These are phyloP conservation scores for Coelopa pilipes DNA, from an alignment of 2,888 invertebrate species.

Conservation along the genomic window DNA sequence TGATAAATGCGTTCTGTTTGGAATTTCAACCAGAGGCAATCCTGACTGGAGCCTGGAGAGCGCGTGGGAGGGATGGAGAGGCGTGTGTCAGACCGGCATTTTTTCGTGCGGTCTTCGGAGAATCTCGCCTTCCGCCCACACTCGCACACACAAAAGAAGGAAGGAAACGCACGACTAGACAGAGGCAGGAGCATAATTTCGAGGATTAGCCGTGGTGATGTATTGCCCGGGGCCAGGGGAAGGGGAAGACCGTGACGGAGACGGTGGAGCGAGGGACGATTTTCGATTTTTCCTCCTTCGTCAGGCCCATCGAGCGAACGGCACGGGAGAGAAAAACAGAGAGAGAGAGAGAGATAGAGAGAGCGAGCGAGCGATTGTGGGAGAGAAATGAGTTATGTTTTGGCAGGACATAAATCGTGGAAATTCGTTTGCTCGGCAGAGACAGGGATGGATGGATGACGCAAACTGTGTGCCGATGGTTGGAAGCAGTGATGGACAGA, in stretches of 20 bases:
- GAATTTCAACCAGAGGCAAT: background rate
- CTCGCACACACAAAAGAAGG: background rate
- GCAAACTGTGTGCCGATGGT: background rate
- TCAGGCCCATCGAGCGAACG: background rate
- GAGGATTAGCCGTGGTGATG: slow-evolving; percentile 30
- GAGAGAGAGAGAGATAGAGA: no score
- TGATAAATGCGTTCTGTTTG: slow-evolving; percentile 33
- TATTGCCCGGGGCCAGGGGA: slow-evolving; percentile 8
- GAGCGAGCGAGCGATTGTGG: no score
- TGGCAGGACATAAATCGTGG: background rate
- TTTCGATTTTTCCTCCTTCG: background rate
- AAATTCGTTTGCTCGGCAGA: background rate
- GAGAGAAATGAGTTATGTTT: slow-evolving; percentile 1
- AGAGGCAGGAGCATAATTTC: slow-evolving; percentile 29
- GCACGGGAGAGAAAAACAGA: background rate
- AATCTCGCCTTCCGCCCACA: no score
- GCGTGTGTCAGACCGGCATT: no score
- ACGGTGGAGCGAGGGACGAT: background rate
- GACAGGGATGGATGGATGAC: background rate
- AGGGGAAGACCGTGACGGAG: background rate
- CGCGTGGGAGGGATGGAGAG: background rate
- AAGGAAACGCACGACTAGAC: slow-evolving; percentile 33
- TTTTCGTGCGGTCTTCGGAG: no score
- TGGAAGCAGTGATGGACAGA: background rate
- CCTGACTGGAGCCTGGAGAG: background rate